Evolutionary conservation across 1,140 invertebrate genomes (phyloP), one percentile per base, ranked within the genome.

Genomic region (Argopecten irradians): DNA sequence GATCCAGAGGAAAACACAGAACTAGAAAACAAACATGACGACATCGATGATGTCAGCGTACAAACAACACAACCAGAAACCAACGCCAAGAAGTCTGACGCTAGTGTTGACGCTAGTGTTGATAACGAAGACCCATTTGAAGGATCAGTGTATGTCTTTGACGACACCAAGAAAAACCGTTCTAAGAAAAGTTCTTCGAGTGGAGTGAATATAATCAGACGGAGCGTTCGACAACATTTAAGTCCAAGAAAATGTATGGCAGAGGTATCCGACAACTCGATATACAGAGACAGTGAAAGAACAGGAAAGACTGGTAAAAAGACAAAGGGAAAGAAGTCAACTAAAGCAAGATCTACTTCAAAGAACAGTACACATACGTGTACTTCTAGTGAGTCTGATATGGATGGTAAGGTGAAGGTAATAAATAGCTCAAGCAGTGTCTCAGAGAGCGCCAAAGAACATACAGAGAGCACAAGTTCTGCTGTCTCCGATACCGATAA

Each of bases 81-180:
- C 22, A 71, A 5, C 5, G 55, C 3, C 16, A 7, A 7, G 22
- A 22, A n/a, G 19, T 71, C 55, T 11, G 8, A n/a, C n/a, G n/a
- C 28, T n/a, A 1, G 13, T 8, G 11, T 5, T 11, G 8, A n/a
- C n/a, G n/a, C 28, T n/a, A 1, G 13, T 8, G 11, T 5, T n/a
- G 55, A 71, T 28, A 71, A 22, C 1, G n/a, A 71, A 5, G 16
- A 8, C n/a, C n/a, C 55, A 28, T 71, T 71, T 71, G 55, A 71
- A 71, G 55, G 55, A n/a, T 71, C 55, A 11, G 55, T 71, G n/a
- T 71, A 71, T 71, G 55, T 71, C 28, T 71, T 71, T 71, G n/a
- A 71, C 28, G 55, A 71, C n/a, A 71, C 22, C n/a, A 71, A 71
- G 22, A 71, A 71, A 28, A 71, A 11, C 55, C 22, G 55, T 71